phyloP scores from a whole-genome alignment of 2,888 invertebrate species.

The Cephalotes varians region DNA sequence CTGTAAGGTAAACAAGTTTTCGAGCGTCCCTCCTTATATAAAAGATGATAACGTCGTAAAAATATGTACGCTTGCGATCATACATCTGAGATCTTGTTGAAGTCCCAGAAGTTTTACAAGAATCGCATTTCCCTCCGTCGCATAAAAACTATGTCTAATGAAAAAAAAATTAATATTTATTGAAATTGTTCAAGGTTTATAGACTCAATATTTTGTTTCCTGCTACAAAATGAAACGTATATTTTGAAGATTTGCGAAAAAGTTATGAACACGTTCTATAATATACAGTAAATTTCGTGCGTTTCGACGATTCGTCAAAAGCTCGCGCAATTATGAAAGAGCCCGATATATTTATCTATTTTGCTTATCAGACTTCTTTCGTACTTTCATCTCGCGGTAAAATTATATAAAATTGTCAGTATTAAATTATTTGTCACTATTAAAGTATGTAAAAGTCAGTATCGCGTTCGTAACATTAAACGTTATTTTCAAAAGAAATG shows the following conservation, averaged over 20 bases:
- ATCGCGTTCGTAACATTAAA: background rate
- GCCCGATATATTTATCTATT: background rate
- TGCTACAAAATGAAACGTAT: background rate
- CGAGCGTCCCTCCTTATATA: background rate
- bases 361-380: background rate
- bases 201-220: background rate
- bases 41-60: constrained; percentile 17
- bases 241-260: background rate
- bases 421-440: background rate
- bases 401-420: background rate
- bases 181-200: background rate
- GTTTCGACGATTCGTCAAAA: constrained; percentile 32
- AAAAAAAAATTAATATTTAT: background rate
- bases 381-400: background rate
- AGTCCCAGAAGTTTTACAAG: background rate
- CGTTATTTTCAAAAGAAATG: background rate
- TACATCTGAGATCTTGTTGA: background rate
- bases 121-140: background rate
- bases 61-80: background rate
- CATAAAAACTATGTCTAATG: background rate
- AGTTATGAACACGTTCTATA: constrained; percentile 29
- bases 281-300: constrained; percentile 16
- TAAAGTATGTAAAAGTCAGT: background rate
- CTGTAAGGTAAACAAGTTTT: background rate
- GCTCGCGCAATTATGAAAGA: constrained; percentile 31